Conservation (phyloP, 2,113 vertebrate species). For the Ornithorhynchus anatinus region DNA sequence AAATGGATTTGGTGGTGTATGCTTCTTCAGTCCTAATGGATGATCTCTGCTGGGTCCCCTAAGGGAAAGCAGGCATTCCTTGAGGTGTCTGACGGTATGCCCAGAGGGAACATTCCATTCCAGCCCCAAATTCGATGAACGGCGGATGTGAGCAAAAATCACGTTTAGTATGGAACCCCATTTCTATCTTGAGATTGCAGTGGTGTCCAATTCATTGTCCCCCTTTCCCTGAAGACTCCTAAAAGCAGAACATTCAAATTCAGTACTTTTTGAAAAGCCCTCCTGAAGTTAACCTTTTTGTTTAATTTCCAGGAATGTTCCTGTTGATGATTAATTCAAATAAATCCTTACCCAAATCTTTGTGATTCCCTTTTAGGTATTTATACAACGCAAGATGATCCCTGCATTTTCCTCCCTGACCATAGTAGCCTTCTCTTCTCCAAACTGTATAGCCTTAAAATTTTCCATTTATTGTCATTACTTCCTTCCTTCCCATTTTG, state of each 20-base stretch:
- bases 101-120: background rate
- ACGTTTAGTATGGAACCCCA: background rate
- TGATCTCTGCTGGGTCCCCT: background rate
- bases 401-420: constrained; percentile 59
- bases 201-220: constrained; percentile 5
- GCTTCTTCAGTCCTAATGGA: background rate
- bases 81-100: background rate
- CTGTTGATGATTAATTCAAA: constrained; percentile 60
- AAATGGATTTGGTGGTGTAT: background rate
- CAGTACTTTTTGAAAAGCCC: constrained; percentile 37
- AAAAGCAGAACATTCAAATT: constrained; percentile 24
- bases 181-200: background rate
- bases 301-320: constrained; percentile 58
- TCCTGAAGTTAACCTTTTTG: constrained; percentile 20
- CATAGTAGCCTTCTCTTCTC: constrained; percentile 60
- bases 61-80: constrained; percentile 3
- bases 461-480: constrained; percentile 51
- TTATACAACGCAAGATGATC: constrained; percentile 57
- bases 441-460: constrained; percentile 53
- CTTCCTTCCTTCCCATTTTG: constrained; percentile 52
- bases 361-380: constrained; percentile 70
- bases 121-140: background rate
- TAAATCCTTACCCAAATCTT: constrained; percentile 62
- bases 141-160: constrained; percentile 1
- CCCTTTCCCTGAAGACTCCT: constrained; percentile 14